Conservation (phyloP, 2,113 vertebrate species). For the Raphicerus campestris region DNA sequence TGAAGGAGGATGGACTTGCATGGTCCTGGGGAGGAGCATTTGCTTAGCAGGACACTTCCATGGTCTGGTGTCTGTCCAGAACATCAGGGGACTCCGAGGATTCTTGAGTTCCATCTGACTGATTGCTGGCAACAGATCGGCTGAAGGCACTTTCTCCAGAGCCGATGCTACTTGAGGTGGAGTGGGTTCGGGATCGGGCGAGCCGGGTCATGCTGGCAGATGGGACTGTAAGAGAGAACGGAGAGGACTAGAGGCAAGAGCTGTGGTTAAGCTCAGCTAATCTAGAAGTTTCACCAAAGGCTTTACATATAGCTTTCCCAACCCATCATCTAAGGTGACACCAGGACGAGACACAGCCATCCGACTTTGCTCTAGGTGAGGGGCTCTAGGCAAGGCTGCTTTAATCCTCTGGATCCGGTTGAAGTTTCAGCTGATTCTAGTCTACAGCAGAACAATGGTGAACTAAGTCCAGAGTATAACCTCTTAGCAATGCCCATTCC, state of each 20-base stretch:
- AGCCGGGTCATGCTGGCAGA: conserved; percentile 93
- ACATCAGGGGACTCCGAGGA: conserved; percentile 81
- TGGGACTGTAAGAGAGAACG: conserved; percentile 87
- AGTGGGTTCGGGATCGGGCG: conserved; percentile 92
- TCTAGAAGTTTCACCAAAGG: background rate
- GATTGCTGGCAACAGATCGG: conserved; percentile 81
- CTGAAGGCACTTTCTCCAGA: conserved; percentile 87
- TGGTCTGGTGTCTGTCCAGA: conserved; percentile 89
- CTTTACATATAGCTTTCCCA: conserved; percentile 10
- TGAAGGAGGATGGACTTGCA: conserved; percentile 68
- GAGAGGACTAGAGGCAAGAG: background rate
- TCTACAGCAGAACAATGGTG: conserved; percentile 28
- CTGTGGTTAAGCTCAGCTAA: background rate
- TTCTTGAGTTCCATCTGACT: conserved; percentile 82
- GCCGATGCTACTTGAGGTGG: conserved; percentile 88
- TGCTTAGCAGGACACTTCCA: conserved; percentile 96
- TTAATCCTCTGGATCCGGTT: background rate
- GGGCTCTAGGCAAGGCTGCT: conserved; percentile 22
- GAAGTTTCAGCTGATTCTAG: conserved; percentile 33
- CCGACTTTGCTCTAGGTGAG: background rate
- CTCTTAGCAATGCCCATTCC: conserved; percentile 12
- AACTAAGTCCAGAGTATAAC: conserved; percentile 22
- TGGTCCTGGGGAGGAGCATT: conserved; percentile 59
- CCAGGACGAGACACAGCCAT: background rate
- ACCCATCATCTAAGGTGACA: background rate